phyloP scores from a whole-genome alignment of 2,888 invertebrate genomes.

The Napeogenes inachia region DNA sequence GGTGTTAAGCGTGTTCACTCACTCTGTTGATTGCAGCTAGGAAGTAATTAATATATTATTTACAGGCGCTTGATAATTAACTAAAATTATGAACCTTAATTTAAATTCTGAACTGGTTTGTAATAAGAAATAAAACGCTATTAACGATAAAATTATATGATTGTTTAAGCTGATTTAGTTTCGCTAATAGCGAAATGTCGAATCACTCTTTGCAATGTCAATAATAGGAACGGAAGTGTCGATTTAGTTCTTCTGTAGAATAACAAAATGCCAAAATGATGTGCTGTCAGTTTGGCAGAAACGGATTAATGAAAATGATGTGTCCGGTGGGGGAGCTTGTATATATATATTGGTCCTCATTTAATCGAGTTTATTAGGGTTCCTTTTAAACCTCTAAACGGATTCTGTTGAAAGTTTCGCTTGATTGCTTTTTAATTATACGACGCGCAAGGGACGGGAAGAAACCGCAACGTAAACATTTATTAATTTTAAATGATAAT shows the following conservation, averaged over 20 bases:
- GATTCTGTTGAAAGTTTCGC: constrained; percentile 18
- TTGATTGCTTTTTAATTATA: constrained; percentile 13
- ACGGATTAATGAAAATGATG: constrained; percentile 28
- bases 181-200: not conserved
- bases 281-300: constrained; percentile 35
- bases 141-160: no score
- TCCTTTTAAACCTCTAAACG: constrained; percentile 11
- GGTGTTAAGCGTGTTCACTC: constrained; percentile 33
- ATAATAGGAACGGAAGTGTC: constrained; percentile 34
- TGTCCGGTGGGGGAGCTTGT: constrained; percentile 24
- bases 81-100: constrained; percentile 5
- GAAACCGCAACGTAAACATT: not conserved
- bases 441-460: not conserved
- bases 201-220: not conserved
- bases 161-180: not conserved
- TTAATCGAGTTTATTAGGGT: constrained; percentile 19
- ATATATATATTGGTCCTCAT: not conserved
- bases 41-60: constrained; percentile 25
- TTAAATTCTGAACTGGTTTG: no score
- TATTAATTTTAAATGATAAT: not conserved
- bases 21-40: constrained; percentile 31
- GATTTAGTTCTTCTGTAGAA: constrained; percentile 43
- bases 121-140: no score
- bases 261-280: constrained; percentile 43
- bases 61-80: constrained; percentile 19